A percentile compares a stretch with the other conserved stretches of the same genome.
phyloP scores from a whole-genome alignment of 2,797 vertebrate species.

The Tragopan temminckii region DNA sequence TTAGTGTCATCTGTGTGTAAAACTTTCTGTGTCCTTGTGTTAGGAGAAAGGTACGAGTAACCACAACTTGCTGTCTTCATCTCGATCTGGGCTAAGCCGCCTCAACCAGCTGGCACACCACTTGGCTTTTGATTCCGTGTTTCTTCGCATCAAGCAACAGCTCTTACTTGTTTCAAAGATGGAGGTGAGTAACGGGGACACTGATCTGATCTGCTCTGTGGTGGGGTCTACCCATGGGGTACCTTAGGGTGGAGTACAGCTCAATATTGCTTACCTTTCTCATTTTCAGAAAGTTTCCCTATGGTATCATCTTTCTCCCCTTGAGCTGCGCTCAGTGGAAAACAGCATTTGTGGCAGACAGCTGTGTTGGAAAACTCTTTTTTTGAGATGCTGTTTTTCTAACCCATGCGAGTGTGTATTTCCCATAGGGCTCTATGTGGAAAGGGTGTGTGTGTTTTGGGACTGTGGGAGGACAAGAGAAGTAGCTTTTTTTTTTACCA shows the following conservation, averaged over 20 bases:
- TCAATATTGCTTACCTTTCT: accelerated
- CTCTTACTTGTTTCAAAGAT: conserved; percentile 90
- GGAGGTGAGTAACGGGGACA: conserved; percentile 84
- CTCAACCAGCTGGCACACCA: conserved; percentile 97
- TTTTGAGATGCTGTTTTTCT: neutral
- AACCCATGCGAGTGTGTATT: accelerated
- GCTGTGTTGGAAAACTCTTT: neutral
- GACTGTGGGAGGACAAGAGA: neutral
- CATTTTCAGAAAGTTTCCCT: neutral
- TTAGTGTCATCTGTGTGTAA: neutral
- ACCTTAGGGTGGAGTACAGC: neutral
- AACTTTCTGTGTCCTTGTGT: neutral
- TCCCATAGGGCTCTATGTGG: neutral
- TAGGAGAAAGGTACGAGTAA: conserved; percentile 94
- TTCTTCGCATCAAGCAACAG: conserved; percentile 96
- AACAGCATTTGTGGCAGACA: neutral
- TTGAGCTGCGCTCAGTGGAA: neutral
- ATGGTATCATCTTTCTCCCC: neutral
- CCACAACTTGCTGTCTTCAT: conserved; percentile 87
- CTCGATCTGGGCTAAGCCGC: conserved; percentile 86
- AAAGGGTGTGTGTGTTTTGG: neutral
- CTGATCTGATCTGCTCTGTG: accelerated
- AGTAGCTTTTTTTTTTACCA: neutral
- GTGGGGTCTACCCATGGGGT: neutral
- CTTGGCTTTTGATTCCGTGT: conserved; percentile 97